Base-by-base conservation (phyloP, 2,113 vertebrate species). In the Ameiurus melas region DNA sequence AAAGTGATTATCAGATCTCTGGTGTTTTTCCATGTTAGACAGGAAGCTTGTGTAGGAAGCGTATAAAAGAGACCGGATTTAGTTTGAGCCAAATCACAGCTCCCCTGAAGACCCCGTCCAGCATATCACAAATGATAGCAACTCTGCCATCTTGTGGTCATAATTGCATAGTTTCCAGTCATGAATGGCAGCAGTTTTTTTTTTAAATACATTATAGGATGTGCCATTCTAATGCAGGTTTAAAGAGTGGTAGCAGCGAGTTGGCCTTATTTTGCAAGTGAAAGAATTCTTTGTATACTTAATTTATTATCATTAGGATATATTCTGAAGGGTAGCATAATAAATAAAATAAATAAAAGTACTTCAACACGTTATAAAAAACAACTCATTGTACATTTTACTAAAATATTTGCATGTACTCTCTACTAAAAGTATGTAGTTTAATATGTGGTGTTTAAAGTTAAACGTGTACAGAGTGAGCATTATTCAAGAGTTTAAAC, bases 121-220 rank as follows among this genome's bases (percentile, higher is more conserved):
- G 43, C 13, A 16, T 55, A 12, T 33, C 16, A 58, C 71, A 84
- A 39, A 80, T 10, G 36, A 71, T 22, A 86, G 51, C 79, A 84
- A 86, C 84, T 62, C 79, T 84, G 70, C 84, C 87, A 86, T 83
- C 89, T 90, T 70, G 84, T 83, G 89, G n/a, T 62, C 36, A 39
- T 36, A 43, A 16, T 2, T 14, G 30, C 30, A 51, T 57, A 30
- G 85, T 39, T 80, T 47, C 27, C 71, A 71, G n/a, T 4, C 22
- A 36, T 25, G n/a, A 3, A 17, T 55, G 64, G 5, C 7, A 68
- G 51, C 9, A 16, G 27, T 1, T 4, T 19, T 66, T 68, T 25
- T 51, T 84, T n/a, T n/a, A n/a, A n/a, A 47, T 58, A 3, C 19
- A 20, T 78, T 22, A 68, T 47, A 47, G 43, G 43, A 47, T 68